These are phyloP conservation scores for Prionace glauca DNA, from an alignment of 2,797 vertebrate genomes.

Conservation along the genomic window DNA sequence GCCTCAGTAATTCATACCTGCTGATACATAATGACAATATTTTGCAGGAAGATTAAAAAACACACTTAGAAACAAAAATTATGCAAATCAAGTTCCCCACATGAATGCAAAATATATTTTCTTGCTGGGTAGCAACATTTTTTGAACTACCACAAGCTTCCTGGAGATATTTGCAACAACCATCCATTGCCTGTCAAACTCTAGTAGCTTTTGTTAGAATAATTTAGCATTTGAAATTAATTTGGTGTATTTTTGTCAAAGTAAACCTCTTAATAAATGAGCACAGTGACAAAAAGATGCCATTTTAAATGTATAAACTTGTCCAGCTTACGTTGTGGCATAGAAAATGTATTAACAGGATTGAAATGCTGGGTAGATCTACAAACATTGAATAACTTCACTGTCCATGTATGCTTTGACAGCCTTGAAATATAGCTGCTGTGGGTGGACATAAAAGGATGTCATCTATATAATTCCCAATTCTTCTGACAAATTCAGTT, in stretches of 20 bases:
- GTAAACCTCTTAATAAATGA: background rate
- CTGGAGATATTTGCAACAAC: background rate
- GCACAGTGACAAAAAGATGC: background rate
- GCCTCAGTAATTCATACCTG: background rate
- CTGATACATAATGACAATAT: background rate
- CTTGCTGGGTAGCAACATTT: background rate
- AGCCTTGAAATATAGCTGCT: background rate
- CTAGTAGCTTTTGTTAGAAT: background rate
- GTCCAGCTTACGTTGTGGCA: background rate
- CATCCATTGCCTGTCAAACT: background rate
- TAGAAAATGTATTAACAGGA: background rate
- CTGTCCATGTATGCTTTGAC: background rate
- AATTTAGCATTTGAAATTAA: background rate
- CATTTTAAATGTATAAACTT: background rate
- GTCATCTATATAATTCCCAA: conserved; percentile 14
- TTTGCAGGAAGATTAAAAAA: background rate
- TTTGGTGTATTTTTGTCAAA: background rate
- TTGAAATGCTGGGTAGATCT: background rate
- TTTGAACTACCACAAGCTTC: too few relatives aligned
- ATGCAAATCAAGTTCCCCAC: background rate
- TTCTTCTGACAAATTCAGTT: conserved; percentile 23
- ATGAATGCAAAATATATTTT: background rate
- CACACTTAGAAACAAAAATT: background rate
- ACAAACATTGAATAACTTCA: conserved; percentile 2
- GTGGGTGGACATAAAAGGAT: background rate